Evolutionary conservation across 2,888 invertebrate genomes (phyloP), one percentile per base, ranked within the genome.

Genomic region (Lamellibrachia columna): DNA sequence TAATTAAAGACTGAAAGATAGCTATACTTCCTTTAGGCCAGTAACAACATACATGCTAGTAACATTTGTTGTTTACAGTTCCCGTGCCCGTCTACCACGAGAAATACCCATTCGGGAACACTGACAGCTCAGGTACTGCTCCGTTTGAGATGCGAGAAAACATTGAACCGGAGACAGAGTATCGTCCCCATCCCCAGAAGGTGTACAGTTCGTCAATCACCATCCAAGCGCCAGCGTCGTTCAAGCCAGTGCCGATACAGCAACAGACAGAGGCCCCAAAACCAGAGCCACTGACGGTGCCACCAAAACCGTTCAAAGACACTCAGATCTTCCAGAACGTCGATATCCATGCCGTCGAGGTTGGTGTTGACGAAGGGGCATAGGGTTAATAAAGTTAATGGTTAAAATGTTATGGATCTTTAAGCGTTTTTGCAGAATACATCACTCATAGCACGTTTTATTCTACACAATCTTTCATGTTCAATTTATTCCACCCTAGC

Each of bases 261-360:
- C 92, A 94, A 52, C 90, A 95, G 53, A 93, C 53, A 8, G 93
- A 94, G 7, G 94, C 95, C 7, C 96, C 96, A 7, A 94, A 94
- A 11, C 96, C 96, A 0, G 94, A 94, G 7, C 95, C 95, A 0
- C 94, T 94, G 4, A 93, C 93, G n/a, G 95, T 95, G 28, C 95
- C 95, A 93, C 94, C 94, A 9, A 96, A 96, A 94, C 96, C 96
- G 7, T 95, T 95, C 75, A 96, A 96, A 93, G 96, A 96, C 93
- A 95, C 95, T 90, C 94, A 95, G 92, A 95, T 96, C 91, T 95
- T 96, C 93, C 95, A 96, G 94, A 95, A 95, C 90, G 96, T 96
- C 15, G 96, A 96, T 94, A 95, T 95, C 91, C 96, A 96, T 93
- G 96, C 96, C 93, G 96, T 96, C 92, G 96, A 96, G 96, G 96